Base-by-base conservation (phyloP, 2,888 invertebrate species). In the Drepana falcataria region DNA sequence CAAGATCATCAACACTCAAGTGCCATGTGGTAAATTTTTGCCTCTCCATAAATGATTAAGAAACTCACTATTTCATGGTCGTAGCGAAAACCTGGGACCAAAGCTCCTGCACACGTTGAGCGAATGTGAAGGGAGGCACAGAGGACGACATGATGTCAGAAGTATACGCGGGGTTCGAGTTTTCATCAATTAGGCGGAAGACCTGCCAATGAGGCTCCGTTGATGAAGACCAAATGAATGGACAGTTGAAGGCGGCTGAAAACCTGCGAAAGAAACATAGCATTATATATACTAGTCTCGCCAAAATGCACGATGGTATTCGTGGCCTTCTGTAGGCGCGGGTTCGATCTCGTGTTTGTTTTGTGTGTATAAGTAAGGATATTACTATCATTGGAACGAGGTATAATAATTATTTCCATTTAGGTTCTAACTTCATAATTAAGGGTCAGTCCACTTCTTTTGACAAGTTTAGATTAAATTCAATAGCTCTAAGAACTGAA, bases 211-310 rank as follows among this genome's bases (percentile, higher is more conserved):
- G 81, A 0, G 82, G 73, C 6, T 80, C 79, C 35, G 80, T 56
- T 0, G 82, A 66, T 0, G 78, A 77, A 0, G 74, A 56, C 83
- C 83, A 87, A 35, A 87, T 78, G 4, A 77, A 61, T 0, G 87
- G 87, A 44, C 79, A 79, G 6, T 76, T 59, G 57, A 68, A 86
- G 0, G 85, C 61, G 35, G 78, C 55, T 5, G 81, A 67, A 2
- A 82, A 69, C 2, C 87, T 87, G 68, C 21, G 76, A 79, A 35
- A 35, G 21, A 44, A 34, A 44, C n/a, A 35, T n/a, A 4, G 21
- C 21, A 35, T n/a, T 1, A 21, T 2, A n/a, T 48, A 33, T 48
- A n/a, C 6, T 47, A 48, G 4, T 35, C 35, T 9, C 3, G 2
- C 48, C 21, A 40, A 48, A 41, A 37, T 7, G 34, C 2, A 40